Percentiles rank a stretch among this genome's conserved stretches.
Conservation (phyloP, 2,888 invertebrate species). For the Eilema depressum region DNA sequence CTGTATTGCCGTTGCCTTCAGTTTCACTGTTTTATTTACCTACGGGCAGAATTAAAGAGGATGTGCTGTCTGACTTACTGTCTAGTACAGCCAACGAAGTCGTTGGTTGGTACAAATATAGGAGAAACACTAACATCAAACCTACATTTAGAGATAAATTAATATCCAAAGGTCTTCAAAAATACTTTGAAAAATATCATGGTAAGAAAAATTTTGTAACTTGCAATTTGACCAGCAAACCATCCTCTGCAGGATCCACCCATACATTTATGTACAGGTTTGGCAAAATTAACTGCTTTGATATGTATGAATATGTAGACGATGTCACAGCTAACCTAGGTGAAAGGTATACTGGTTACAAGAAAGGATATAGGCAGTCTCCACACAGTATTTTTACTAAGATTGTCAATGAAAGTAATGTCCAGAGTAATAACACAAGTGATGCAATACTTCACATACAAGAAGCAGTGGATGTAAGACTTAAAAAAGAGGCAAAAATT, state of each 20-base stretch:
- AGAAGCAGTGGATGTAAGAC: conserved; percentile 76
- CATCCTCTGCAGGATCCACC: conserved; percentile 84
- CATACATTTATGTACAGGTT: conserved; percentile 89
- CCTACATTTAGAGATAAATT: conserved; percentile 89
- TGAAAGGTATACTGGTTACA: conserved; percentile 82
- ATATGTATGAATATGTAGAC: conserved; percentile 84
- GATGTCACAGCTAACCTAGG: conserved; percentile 86
- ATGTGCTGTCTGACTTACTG: conserved; percentile 84
- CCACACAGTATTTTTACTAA: conserved; percentile 77
- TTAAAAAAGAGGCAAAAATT: conserved; percentile 74
- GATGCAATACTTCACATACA: conserved; percentile 80
- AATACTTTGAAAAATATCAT: conserved; percentile 84
- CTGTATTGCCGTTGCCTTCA: conserved; percentile 87
- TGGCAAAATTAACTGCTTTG: conserved; percentile 86
- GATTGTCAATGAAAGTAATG: conserved; percentile 77
- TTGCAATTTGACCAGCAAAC: conserved; percentile 87
- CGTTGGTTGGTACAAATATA: conserved; percentile 90
- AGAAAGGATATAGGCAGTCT: conserved; percentile 69
- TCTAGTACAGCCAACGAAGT: conserved; percentile 85
- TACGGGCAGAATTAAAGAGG: conserved; percentile 86
- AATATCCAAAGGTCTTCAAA: conserved; percentile 88
- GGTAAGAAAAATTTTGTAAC: conserved; percentile 88
- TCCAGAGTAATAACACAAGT: conserved; percentile 71
- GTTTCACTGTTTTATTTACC: conserved; percentile 87
- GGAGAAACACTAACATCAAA: conserved; percentile 83